Evolutionary conservation across 2,888 invertebrate species (phyloP).

Genomic region (Taenaris catops): DNA sequence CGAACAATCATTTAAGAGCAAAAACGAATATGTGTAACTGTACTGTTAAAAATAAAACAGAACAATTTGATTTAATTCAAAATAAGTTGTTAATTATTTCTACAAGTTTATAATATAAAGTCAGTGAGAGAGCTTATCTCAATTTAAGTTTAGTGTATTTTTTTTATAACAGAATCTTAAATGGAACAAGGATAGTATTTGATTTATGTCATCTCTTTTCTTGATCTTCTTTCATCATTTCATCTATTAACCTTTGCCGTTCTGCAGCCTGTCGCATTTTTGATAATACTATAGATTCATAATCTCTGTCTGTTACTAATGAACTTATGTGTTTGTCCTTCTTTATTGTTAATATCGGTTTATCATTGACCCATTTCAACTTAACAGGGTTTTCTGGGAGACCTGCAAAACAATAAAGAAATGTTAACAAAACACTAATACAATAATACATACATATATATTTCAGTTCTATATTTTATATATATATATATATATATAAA

Average conservation of each 20-base stretch:
- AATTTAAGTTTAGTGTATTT: background rate
- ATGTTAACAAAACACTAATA: too few relatives aligned
- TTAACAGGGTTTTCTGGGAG: conserved; percentile 84
- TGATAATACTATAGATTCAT: conserved; percentile 89
- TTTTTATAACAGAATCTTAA: background rate
- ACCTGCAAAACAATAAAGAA: conserved; percentile 49
- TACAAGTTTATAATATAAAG: too few relatives aligned
- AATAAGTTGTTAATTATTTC: background rate
- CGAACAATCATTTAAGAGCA: background rate
- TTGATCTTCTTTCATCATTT: conserved; percentile 82
- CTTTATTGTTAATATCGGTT: conserved; percentile 56
- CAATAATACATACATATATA: too few relatives aligned
- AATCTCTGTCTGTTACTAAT: conserved; percentile 84
- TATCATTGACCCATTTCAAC: conserved; percentile 84
- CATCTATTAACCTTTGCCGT: conserved; percentile 85
- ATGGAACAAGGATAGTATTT: background rate
- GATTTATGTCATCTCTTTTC: conserved; percentile 23
- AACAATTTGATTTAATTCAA: background rate
- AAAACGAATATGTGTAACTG: background rate
- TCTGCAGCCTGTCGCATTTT: conserved; percentile 93
- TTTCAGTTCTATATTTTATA: conserved; percentile 2
- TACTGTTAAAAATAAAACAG: background rate
- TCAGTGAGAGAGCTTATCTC: too few relatives aligned
- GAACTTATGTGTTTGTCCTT: conserved; percentile 41
- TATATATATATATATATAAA: background rate